Evolutionary conservation across 2,113 vertebrate genomes (phyloP), one percentile per base, ranked within the genome.

Genomic region (Leptosomus discolor): DNA sequence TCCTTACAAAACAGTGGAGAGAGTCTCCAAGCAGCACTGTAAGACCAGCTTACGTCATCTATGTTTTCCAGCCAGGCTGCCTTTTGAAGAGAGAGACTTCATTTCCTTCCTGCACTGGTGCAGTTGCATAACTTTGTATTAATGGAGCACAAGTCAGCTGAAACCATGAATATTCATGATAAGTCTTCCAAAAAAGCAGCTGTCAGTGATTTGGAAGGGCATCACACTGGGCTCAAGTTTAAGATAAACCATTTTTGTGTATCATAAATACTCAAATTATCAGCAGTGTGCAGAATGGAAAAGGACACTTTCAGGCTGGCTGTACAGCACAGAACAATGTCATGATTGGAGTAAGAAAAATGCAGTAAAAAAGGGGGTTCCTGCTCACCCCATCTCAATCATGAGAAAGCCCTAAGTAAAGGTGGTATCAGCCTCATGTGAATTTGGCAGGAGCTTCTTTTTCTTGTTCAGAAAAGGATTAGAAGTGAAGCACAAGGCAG

Each of bases 301-400:
- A 88, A 50, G 15, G 53, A 11, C 18, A 26, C 22, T 22, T 9
- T 30, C 19, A 60, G 53, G 2, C 1, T 16, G 36, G 39, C 58
- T 67, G 12, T 26, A 19, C 30, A 85, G 75, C 39, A 15, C 11
- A 37, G 58, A 13, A 0, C 18, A 7, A 4, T 5, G 29, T 27
- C 11, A 4, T 9, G 4, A 23, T 71, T 68, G 54, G 48, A 76
- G 13, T 0, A 56, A 34, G 30, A 60, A 61, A 48, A 74, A 24
- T 12, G 20, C 39, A 22, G 19, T 34, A 8, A 36, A 78, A 84
- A 27, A 19, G 4, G 11, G 6, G 8, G 6, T 8, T 48, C 21
- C 45, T 87, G 41, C 6, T 75, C 17, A 15, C 34, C 8, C 43
- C 3, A 3, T 30, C 29, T 63, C 19, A 21, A 0, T 9, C 11